Base-by-base conservation (phyloP, 2,113 vertebrate species). In the Parus major region DNA sequence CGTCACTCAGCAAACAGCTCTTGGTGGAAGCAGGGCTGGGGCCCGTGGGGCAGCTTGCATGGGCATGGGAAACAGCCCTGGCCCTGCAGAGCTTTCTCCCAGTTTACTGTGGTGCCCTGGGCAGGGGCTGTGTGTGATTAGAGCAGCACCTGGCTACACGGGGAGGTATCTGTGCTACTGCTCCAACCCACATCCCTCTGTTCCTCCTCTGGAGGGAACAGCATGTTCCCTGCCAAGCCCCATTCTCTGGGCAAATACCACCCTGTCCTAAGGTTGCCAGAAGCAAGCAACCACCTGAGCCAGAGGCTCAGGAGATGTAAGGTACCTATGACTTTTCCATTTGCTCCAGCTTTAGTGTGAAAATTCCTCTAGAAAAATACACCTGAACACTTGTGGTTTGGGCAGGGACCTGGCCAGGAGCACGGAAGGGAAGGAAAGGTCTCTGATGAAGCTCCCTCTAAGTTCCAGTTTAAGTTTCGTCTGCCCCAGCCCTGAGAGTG, bases 31-130 rank as follows among this genome's bases (percentile, higher is more conserved):
- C 12, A 28, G 50, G 77, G n/a, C 46, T 64, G 25, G 20, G 17
- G 10, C 56, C 27, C 52, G 23, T 2, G 2, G 25, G 33, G 27
- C 10, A 17, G 16, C 7, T 10, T 22, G 15, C 0, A 0, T 11
- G 7, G n/a, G 27, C 7, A 8, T 12, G 16, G 53, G 18, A 24
- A 68, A 21, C 12, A 46, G 21, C 52, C 33, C 28, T 11, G 11
- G 8, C 5, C 9, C 24, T 20, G 6, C 1, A 10, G 50, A 65
- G 27, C 10, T 78, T 89, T 60, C 29, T 92, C 20, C 35, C 2
- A 1, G 12, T 7, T 61, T 44, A 5, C 39, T 1, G 0, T 8
- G 19, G 24, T 31, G 49, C 29, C 49, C 44, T 44, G 50, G 4
- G 39, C 71, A 50, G 66, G 55, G 71, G 24, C 21, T 41, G 42